These are phyloP conservation scores for Saimiri boliviensis DNA, from an alignment of 2,113 vertebrate species.

Conservation along the genomic window DNA sequence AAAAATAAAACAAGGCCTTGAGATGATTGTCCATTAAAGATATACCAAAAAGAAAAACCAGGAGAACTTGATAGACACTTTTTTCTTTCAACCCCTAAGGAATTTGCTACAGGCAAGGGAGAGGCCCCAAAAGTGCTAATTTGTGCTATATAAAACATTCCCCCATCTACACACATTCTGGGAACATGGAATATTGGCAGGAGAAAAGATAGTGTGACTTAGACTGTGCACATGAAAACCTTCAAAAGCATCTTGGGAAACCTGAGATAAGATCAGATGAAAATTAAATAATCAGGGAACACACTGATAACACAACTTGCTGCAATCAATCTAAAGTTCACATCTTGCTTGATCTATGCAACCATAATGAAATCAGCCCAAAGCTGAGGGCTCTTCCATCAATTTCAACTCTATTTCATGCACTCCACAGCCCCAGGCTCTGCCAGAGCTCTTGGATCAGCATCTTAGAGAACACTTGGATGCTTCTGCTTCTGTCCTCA, in stretches of 20 bases:
- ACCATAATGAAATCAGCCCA: constrained; percentile 44
- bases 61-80: not conserved
- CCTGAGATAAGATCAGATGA: constrained; percentile 72
- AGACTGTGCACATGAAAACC: constrained; percentile 53
- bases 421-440: not conserved
- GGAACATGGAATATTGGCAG: constrained; percentile 69
- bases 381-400: not conserved
- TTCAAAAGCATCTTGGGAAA: constrained; percentile 70
- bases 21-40: constrained; percentile 31
- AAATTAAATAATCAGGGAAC: constrained; percentile 63
- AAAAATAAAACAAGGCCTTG: constrained; percentile 45
- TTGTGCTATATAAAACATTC: constrained; percentile 31
- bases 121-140: not conserved
- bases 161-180: not conserved
- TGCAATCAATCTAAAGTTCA: constrained; percentile 68
- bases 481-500: not conserved
- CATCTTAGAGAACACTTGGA: not conserved
- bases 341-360: constrained; percentile 45
- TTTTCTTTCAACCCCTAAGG: constrained; percentile 62
- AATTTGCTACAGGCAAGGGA: constrained; percentile 76
- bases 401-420: not conserved
- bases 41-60: not conserved
- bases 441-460: not conserved
- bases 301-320: constrained; percentile 50
- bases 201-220: constrained; percentile 57